Evolutionary conservation across 2,888 invertebrate species (phyloP).

Genomic region (Zygothrica quintamaculata): DNA sequence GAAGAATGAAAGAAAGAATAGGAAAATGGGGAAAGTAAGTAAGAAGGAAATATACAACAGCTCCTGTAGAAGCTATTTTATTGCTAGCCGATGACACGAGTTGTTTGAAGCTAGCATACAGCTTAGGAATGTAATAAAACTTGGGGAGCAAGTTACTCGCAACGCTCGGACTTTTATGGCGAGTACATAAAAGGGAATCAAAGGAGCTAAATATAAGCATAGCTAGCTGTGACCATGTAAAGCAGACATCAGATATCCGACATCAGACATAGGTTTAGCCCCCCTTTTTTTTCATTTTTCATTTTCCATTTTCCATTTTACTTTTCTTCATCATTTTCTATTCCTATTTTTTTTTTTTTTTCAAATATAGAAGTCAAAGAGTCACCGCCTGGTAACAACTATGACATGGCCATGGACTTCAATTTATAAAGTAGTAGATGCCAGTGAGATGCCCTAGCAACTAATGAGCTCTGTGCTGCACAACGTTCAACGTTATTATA

Average conservation of each 20-base stretch:
- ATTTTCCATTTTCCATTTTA: too few species aligned
- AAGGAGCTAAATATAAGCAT: too few species aligned
- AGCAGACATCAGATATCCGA: too few species aligned
- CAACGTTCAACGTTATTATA: neutral
- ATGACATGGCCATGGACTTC: conserved; percentile 19
- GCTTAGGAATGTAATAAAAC: conserved; percentile 72
- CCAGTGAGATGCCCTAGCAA: conserved; percentile 15
- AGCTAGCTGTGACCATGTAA: too few species aligned
- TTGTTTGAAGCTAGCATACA: conserved; percentile 47
- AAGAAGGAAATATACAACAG: conserved; percentile 11
- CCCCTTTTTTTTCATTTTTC: too few species aligned
- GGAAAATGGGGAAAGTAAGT: too few species aligned
- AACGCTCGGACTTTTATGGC: conserved; percentile 61
- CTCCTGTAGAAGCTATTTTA: conserved; percentile 50
- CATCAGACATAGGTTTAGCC: too few species aligned
- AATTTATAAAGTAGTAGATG: neutral
- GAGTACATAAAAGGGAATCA: conserved; percentile 72
- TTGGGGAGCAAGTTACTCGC: conserved; percentile 37
- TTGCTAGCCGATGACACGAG: conserved; percentile 70
- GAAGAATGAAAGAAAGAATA: too few species aligned
- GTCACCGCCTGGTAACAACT: conserved; percentile 37
- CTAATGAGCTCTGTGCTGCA: conserved; percentile 58
- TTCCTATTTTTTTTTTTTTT: too few species aligned
- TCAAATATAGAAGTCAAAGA: conserved; percentile 52
- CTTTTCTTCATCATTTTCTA: too few species aligned